Evolutionary conservation across 2,888 invertebrate genomes (phyloP).

Genomic region (Monochamus alternatus): DNA sequence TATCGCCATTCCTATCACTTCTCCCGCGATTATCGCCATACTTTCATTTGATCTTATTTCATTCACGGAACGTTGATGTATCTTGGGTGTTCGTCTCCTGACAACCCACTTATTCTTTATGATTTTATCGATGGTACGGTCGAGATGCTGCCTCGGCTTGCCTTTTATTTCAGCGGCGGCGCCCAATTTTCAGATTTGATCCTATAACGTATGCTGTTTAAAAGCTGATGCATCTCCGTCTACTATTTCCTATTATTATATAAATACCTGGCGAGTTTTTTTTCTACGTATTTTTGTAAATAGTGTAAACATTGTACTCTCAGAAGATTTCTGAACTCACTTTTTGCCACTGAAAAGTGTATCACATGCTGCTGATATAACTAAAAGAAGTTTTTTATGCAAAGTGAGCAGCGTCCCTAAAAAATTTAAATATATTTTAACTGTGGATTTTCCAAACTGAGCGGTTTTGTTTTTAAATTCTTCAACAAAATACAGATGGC

Average conservation of each 20-base stretch:
- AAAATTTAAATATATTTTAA: too few relatives aligned
- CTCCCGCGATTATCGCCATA: constrained; percentile 67
- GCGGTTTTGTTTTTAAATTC: too few relatives aligned
- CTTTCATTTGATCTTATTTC: constrained; percentile 60
- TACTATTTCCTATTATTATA: background rate
- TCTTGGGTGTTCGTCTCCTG: constrained; percentile 42
- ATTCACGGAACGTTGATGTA: constrained; percentile 46
- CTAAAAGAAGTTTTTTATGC: too few relatives aligned
- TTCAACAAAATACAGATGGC: too few relatives aligned
- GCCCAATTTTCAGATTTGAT: background rate
- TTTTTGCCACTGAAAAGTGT: too few relatives aligned
- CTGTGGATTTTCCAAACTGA: too few relatives aligned
- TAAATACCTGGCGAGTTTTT: background rate
- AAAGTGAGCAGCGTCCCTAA: too few relatives aligned
- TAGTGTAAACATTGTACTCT: background rate
- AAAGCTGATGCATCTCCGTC: too few relatives aligned
- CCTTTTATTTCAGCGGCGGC: background rate
- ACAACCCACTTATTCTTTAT: constrained; percentile 45
- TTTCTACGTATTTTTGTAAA: background rate
- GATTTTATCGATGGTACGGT: constrained; percentile 33
- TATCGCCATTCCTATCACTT: constrained; percentile 67
- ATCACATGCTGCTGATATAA: too few relatives aligned
- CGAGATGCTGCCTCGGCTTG: constrained; percentile 3
- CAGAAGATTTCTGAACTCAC: background rate
- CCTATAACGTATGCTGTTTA: background rate